Base-by-base conservation (phyloP, 1,140 invertebrate genomes). In the Panagrolaimus sp. region DNA sequence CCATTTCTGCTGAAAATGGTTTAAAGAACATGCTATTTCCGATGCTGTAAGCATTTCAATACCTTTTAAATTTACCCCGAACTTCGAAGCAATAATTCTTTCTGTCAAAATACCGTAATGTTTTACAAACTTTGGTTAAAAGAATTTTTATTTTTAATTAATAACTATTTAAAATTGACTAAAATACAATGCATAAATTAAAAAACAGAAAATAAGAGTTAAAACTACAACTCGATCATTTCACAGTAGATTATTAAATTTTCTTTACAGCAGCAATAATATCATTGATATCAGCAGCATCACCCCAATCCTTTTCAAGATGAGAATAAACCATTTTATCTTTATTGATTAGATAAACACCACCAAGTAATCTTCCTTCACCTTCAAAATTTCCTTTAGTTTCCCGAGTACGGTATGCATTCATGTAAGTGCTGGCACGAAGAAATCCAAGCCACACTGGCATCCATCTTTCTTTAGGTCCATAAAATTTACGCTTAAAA, bases 401-500 rank as follows among this genome's bases (percentile, higher is more conserved):
- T 58, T 32, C 45, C 21, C 46, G 21, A 17, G 43, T 66, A 17
- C 38, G 24, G 43, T 26, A 28, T 21, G 24, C 43, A 46, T 17
- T 83, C 12, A 76, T 17, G 44, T 79, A 77, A 14, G 76, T 77
- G 14, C 63, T 64, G 5, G 77, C 9, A 24, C 76, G 74, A 21
- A 77, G 55, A 32, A 79, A 78, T 9, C 76, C 76, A 52, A 71
- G 73, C 71, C 80, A 76, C 0, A 84, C 71, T 28, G 76, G 78
- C 69, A 83, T 75, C 75, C 82, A 83, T 63, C 84, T 73, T 70
- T 84, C 75, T 52, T 79, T 77, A 4, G 84, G 84, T 43, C 84
- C 84, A 73, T 83, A 85, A 71, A 85, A 85, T 26, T 65, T 74
- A 67, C 78, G 77, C 84, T 84, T n/a, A n/a, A n/a, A n/a, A n/a